Evolutionary conservation across 2,888 invertebrate species (phyloP).

Genomic region (Thymelicus sylvestris): DNA sequence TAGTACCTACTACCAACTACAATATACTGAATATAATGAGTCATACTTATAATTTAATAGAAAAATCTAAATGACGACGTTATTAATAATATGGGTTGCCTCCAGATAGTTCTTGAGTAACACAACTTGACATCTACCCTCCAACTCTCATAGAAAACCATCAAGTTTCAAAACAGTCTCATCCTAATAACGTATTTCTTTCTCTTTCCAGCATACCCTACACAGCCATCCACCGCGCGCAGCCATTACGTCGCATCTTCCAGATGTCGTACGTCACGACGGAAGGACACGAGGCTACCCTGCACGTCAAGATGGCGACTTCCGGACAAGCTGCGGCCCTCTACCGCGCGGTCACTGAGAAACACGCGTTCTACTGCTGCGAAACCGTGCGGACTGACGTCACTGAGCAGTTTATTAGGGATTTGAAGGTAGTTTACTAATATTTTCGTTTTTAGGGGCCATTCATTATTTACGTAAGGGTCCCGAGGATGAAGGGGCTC

Average conservation of each 20-base stretch:
- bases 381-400: slow-evolving; percentile 95
- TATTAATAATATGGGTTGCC: no score
- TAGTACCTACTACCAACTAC: background rate
- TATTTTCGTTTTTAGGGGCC: no score
- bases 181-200: background rate
- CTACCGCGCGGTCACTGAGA: slow-evolving; percentile 94
- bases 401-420: slow-evolving; percentile 94
- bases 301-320: slow-evolving; percentile 92
- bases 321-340: slow-evolving; percentile 92
- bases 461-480: no score
- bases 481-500: no score
- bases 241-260: slow-evolving; percentile 90
- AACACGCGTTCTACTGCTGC: slow-evolving; percentile 96
- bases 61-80: no score
- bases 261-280: slow-evolving; percentile 89
- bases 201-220: slow-evolving; percentile 88
- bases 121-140: no score
- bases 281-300: slow-evolving; percentile 87
- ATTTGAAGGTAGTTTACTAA: slow-evolving; percentile 86
- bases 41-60: no score
- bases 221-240: slow-evolving; percentile 92
- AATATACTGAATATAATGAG: no score
- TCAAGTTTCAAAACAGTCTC: no score
- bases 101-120: no score
- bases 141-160: no score